These are phyloP conservation scores for Calliphora vicina DNA, from an alignment of 1,140 invertebrate genomes.

Conservation along the genomic window DNA sequence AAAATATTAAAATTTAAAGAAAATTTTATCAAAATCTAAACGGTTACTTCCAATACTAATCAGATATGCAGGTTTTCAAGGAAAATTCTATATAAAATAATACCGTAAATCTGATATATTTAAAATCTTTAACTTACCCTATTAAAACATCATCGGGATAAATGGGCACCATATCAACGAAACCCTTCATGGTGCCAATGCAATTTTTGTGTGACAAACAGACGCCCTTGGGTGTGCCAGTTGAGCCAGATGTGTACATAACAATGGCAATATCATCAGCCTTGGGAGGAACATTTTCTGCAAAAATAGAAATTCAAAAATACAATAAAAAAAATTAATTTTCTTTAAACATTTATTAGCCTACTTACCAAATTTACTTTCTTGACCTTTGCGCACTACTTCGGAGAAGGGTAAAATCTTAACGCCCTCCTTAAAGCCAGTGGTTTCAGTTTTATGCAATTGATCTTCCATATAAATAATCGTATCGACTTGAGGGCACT, in stretches of 20 bases:
- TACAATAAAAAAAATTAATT: slow-evolving; percentile 18
- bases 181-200: slow-evolving; percentile 86
- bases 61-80: no score
- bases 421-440: slow-evolving; percentile 74
- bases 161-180: slow-evolving; percentile 80
- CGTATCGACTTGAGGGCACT: slow-evolving; percentile 76
- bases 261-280: slow-evolving; percentile 87
- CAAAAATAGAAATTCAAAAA: slow-evolving; percentile 19
- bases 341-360: not conserved
- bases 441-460: slow-evolving; percentile 73
- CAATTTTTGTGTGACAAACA: slow-evolving; percentile 91
- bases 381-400: slow-evolving; percentile 64
- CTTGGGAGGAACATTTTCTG: slow-evolving; percentile 69
- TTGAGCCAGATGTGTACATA: slow-evolving; percentile 96
- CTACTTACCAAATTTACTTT: slow-evolving; percentile 58
- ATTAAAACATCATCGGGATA: slow-evolving; percentile 84
- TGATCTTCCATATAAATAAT: slow-evolving; percentile 92
- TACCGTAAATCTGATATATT: not conserved
- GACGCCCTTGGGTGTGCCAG: slow-evolving; percentile 89
- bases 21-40: no score
- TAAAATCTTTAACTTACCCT: slow-evolving; percentile 64
- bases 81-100: no score
- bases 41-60: no score
- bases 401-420: slow-evolving; percentile 72
- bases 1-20: not conserved